Evolutionary conservation across 2,113 vertebrate species (phyloP).

Genomic region (Progne subis): DNA sequence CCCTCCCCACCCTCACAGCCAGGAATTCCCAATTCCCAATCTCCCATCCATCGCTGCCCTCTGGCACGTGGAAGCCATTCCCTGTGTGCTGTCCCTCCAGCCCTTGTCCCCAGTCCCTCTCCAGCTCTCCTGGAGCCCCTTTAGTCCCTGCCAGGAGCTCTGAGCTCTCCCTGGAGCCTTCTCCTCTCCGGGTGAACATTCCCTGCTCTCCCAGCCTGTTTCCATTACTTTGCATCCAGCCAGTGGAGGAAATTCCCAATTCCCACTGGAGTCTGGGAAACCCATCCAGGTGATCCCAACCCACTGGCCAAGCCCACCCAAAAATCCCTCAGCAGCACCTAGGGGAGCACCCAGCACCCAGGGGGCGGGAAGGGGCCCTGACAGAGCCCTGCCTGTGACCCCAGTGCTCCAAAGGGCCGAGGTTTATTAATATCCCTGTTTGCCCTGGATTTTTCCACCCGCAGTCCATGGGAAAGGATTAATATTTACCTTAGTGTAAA

Average conservation of each 20-base stretch:
- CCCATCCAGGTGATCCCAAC: background rate
- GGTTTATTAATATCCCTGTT: slow-evolving; percentile 61
- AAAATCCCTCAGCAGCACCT: accelerated
- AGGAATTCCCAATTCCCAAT: background rate
- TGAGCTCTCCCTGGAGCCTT: background rate
- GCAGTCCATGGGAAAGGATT: slow-evolving; percentile 19
- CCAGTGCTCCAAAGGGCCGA: background rate
- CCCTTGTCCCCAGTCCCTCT: background rate
- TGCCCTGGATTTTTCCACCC: slow-evolving; percentile 39
- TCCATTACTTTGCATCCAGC: background rate
- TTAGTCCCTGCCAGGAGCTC: background rate
- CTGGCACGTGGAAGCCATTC: background rate
- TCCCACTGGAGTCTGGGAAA: background rate
- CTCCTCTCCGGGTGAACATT: background rate
- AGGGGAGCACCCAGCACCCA: background rate
- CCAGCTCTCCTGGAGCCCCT: background rate
- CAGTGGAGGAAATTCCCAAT: background rate
- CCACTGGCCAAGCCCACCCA: background rate
- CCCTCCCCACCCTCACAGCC: background rate
- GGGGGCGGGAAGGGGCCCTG: background rate
- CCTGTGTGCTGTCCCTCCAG: background rate
- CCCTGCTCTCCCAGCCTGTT: background rate
- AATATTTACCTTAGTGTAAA: slow-evolving; percentile 63
- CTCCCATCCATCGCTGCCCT: no score
- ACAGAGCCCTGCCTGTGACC: accelerated